Evolutionary conservation across 2,888 invertebrate genomes (phyloP), one percentile per base, ranked within the genome.

Genomic region (Tethea ocularis): DNA sequence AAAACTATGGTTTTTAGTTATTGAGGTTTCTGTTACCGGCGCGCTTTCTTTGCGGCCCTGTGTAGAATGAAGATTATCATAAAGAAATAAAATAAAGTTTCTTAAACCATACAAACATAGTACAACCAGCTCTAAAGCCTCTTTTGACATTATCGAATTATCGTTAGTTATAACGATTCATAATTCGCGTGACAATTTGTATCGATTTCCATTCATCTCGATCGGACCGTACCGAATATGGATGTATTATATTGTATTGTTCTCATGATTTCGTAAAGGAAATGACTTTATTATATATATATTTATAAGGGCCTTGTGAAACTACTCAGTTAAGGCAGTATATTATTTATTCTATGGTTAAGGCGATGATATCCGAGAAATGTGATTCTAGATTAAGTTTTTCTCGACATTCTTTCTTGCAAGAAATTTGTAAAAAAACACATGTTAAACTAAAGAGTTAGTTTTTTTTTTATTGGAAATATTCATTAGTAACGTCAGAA

Each of bases 91-190:
- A 46, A 10, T 20, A 20, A n/a, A n/a, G n/a, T n/a, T n/a, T n/a
- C 46, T 10, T 46, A 46, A 46, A 46, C 46, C 41, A 15, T 15
- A 0, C 15, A 46, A 15, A 1, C 41, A 15, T 46, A 46, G 20
- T 20, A 7, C n/a, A 17, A 17, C 6, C 7, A 15, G 0, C 6
- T 20, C 2, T 6, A 8, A n/a, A 20, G 10, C 7, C 41, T 15
- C 0, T 17, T 7, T 17, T 41, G 17, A 17, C 46, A 20, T 10
- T 46, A 46, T 46, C 46, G 46, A 46, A n/a, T 46, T 46, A 46
- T 46, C 46, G 10, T 46, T 46, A 17, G 41, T 17, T 10, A 20
- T 46, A 46, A 20, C 56, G 56, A 56, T 56, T 29, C 20, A 24
- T 22, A n/a, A 38, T 38, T 38, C 46, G n/a, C 20, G 46, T 46